phyloP scores from a whole-genome alignment of 2,113 vertebrate genomes.

The Hiodon tergisus region DNA sequence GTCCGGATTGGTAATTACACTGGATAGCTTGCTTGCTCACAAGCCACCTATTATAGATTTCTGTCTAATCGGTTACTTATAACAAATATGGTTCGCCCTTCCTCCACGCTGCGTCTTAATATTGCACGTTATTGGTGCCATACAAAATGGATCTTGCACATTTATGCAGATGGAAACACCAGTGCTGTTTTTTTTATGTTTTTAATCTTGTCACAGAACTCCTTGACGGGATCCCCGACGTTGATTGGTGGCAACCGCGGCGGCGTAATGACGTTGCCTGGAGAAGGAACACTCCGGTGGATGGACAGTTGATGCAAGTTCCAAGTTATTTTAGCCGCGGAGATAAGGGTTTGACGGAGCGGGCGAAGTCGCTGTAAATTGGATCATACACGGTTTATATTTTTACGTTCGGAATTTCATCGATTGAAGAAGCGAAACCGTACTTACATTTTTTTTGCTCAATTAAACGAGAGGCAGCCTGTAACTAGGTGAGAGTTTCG shows the following conservation, averaged over 20 bases:
- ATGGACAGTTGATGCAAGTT: conserved; percentile 58
- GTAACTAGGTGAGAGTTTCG: not conserved
- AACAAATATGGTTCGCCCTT: too few relatives aligned
- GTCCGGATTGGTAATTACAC: too few relatives aligned
- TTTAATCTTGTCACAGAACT: conserved; percentile 28
- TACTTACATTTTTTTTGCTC: conserved; percentile 7
- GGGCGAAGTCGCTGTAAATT: conserved; percentile 30
- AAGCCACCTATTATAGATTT: too few relatives aligned
- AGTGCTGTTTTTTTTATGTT: conserved; percentile 13
- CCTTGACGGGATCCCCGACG: conserved; percentile 54
- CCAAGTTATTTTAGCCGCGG: conserved; percentile 40
- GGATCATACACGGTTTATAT: conserved; percentile 17
- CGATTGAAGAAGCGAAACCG: conserved; percentile 18
- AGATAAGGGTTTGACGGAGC: conserved; percentile 39
- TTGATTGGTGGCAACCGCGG: conserved; percentile 39
- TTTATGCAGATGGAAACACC: conserved; percentile 11
- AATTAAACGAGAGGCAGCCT: not conserved
- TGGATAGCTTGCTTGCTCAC: too few relatives aligned
- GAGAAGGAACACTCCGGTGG: conserved; percentile 48
- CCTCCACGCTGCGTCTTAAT: too few relatives aligned
- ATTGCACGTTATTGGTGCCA: not conserved
- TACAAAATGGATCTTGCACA: conserved; percentile 11
- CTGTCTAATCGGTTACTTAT: too few relatives aligned
- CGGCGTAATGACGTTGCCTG: conserved; percentile 56
- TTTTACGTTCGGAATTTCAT: conserved; percentile 23